phyloP scores from a whole-genome alignment of 2,113 vertebrate genomes.

The Pan troglodytes region DNA sequence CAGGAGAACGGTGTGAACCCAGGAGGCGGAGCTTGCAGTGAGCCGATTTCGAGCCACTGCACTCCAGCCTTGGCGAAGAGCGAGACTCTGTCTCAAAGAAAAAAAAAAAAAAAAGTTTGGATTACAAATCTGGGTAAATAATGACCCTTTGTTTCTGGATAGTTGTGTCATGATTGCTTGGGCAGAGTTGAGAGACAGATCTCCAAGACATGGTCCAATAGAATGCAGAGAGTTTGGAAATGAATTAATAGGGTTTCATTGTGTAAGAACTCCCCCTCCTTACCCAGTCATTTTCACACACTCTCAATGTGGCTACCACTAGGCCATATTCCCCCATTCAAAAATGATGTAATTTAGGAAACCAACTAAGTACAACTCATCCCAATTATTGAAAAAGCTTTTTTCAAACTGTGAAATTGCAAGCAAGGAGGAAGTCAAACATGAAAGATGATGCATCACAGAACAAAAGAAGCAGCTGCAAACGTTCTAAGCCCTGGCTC shows the following conservation, averaged over 20 bases:
- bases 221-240: not conserved
- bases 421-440: not conserved
- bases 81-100: no score
- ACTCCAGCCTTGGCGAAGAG: no score
- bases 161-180: no score
- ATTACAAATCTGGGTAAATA: not conserved
- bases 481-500: rapidly evolving
- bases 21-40: no score
- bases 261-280: rapidly evolving
- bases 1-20: no score
- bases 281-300: not conserved
- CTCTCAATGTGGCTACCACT: rapidly evolving
- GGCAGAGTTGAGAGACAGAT: not conserved
- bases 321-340: no score
- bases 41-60: no score
- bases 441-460: rapidly evolving
- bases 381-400: not conserved
- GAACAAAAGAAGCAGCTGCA: not conserved
- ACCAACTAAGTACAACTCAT: not conserved
- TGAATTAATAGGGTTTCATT: not conserved
- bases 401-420: not conserved
- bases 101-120: no score
- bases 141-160: not conserved
- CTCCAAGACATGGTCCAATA: not conserved
- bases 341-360: rapidly evolving